Evolutionary conservation across 2,113 vertebrate species (phyloP).

Genomic region (Thymallus thymallus): DNA sequence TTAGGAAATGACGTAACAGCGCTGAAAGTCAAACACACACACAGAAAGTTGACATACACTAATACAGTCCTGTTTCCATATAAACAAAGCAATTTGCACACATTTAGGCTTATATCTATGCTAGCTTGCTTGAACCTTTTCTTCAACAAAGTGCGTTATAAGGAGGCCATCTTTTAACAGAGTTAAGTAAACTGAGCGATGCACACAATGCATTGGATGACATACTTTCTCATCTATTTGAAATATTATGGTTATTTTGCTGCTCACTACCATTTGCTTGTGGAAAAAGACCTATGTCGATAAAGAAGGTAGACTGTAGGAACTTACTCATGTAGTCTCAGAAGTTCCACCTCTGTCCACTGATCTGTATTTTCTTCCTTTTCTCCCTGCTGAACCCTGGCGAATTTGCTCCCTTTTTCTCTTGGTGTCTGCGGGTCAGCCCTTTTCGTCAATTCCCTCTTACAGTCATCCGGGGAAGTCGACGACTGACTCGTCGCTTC

Average conservation of each 20-base stretch:
- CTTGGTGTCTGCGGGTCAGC: not conserved
- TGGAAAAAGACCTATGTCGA: not conserved
- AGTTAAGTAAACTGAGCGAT: no score
- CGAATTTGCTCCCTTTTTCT: no score
- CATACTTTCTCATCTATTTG: not conserved
- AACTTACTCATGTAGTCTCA: conserved; percentile 81
- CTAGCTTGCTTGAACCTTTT: no score
- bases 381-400: not conserved
- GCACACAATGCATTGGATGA: no score
- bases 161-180: no score
- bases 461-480: not conserved
- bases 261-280: not conserved
- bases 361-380: conserved; percentile 41
- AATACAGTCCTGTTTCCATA: not conserved
- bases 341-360: conserved; percentile 82
- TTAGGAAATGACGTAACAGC: conserved; percentile 77
- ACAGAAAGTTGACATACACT: not conserved
- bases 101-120: no score
- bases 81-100: not conserved
- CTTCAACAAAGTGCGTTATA: no score
- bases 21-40: conserved; percentile 60
- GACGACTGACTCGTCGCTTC: not conserved
- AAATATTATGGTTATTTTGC: not conserved
- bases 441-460: not conserved
- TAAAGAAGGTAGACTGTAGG: not conserved